A percentile compares a stretch with the other conserved stretches of the same genome.
These are phyloP conservation scores for Sebastes miniatus DNA, from an alignment of 2,797 vertebrate genomes.

Conservation along the genomic window DNA sequence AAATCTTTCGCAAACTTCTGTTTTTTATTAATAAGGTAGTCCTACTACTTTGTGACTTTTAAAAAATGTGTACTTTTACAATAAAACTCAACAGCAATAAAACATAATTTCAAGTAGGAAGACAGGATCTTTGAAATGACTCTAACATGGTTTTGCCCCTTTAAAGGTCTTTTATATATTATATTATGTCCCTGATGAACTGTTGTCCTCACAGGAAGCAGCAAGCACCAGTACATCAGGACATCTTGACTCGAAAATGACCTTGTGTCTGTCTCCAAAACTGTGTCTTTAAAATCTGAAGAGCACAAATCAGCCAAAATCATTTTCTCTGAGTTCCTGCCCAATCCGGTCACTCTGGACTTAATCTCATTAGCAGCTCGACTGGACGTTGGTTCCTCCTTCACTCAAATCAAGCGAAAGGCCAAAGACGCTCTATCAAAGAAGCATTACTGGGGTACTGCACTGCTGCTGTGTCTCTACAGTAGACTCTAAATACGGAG, in stretches of 20 bases:
- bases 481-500: background rate
- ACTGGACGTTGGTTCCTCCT: constrained; percentile 46
- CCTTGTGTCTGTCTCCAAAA: constrained; percentile 15
- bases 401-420: constrained; percentile 29
- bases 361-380: constrained; percentile 54
- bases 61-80: background rate
- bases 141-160: background rate
- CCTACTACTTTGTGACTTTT: background rate
- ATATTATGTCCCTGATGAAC: background rate
- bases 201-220: background rate
- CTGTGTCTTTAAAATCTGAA: constrained; percentile 5
- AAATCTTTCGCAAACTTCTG: background rate
- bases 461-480: background rate
- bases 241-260: background rate
- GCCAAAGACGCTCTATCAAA: constrained; percentile 10
- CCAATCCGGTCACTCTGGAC: constrained; percentile 47
- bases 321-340: constrained; percentile 38
- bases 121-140: background rate
- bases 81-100: background rate
- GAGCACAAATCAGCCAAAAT: constrained; percentile 30
- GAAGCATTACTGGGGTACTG: background rate
- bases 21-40: background rate
- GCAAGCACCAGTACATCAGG: background rate
- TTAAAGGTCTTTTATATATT: background rate
- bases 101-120: background rate